Evolutionary conservation across 2,113 vertebrate species (phyloP), one percentile per base, ranked within the genome.

Genomic region (Cebidichthys violaceus): DNA sequence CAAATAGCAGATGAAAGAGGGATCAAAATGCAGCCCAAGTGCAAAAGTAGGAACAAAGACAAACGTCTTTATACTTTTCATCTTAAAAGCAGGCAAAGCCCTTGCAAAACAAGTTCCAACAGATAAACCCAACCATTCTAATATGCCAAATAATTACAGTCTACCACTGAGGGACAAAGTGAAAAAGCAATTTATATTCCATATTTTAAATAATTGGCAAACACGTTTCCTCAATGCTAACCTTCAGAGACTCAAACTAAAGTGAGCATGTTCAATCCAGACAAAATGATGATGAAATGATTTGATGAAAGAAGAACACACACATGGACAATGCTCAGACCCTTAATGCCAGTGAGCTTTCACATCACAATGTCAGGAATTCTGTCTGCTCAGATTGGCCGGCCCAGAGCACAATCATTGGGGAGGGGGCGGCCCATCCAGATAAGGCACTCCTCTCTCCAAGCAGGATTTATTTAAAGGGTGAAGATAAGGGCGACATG

Each of bases 351-450:
- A 82, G 83, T 29, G 70, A 88, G 84, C 86, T 66, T 85, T 89
- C 86, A 54, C 64, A 50, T 86, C 77, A 88, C 86, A 89, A 88
- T 92, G 89, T 89, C 85, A 87, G 86, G 92, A 91, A 94, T 93
- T 88, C 81, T 88, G 78, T 88, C 82, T 73, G 81, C 77, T 70
- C 83, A 80, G 79, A 89, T 73, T 60, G 68, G 77, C 54, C 47
- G 24, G 86, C 41, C 80, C 50, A 18, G 66, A 85, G 86, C 79
- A 73, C 69, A 81, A 70, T 79, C 85, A 83, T 62, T 73, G 85
- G 45, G 82, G 79, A 55, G 75, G 75, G 83, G 86, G 71, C 72
- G 62, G 67, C 77, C 60, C 68, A 81, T 82, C 50, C 79, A 87
- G 93, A 93, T 93, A 93, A 92, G 87, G 65, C 31, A 4, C 90